Base-by-base conservation (phyloP, 2,113 vertebrate species). In the Mystacornis crossleyi region DNA sequence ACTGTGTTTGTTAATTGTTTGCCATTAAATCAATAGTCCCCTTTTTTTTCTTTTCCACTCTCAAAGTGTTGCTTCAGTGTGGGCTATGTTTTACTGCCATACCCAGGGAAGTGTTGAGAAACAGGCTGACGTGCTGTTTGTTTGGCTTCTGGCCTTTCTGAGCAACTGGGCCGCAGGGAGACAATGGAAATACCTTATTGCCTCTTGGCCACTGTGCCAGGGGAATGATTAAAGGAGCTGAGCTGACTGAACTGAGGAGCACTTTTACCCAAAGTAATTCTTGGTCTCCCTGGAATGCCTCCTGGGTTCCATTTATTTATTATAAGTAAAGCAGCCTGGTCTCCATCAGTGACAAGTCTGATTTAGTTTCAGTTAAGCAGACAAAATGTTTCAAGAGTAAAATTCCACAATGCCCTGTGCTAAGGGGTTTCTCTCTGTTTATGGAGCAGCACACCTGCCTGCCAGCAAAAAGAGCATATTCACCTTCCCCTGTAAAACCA, bases 141-240 rank as follows among this genome's bases (percentile, higher is more conserved):
- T 58, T 89, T 66, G 43, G 31, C 83, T 95, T 72, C 57, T 77
- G 70, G 81, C 69, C 69, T n/a, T 81, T 69, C 60, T 83, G 90
- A 91, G 61, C 82, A 29, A 20, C 28, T 34, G 42, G 24, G 50
- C 71, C 50, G 7, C 21, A 8, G 14, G 25, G 70, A 93, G 72
- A 74, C 80, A 70, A 72, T 55, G 89, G 92, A 90, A 78, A n/a
- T 74, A 45, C 72, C 54, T 85, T 45, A 50, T 3, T 81, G 78
- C 64, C 72, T 93, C 86, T 82, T 43, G 61, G 86, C 90, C 66
- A 57, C 67, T 75, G 19, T 1, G 3, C 64, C 70, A 19, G 5
- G 65, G 71, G 89, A 73, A 4, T 25, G 67, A 86, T 95, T 64
- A 90, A 81, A 45, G 38, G 75, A 75, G 34, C 53, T 74, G 18